Percentiles rank a stretch among this genome's conserved stretches.
Conservation (phyloP, 2,888 invertebrate genomes). For the Rhopalosiphum nymphaeae region DNA sequence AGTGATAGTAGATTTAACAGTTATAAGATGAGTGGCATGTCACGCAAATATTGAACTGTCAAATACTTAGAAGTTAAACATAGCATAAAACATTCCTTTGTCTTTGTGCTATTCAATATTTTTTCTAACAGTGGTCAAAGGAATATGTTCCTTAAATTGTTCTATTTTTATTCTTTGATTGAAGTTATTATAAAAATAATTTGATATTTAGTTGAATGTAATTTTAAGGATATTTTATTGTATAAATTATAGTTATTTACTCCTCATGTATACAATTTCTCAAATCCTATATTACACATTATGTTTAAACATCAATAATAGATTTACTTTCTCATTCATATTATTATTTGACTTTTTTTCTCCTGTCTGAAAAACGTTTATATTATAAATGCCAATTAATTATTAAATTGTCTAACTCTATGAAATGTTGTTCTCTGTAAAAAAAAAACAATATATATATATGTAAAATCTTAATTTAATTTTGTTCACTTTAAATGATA, state of each 20-base stretch:
- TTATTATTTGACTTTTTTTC: background rate
- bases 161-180: background rate
- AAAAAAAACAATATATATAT: background rate
- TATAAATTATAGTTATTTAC: background rate
- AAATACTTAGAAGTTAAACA: background rate
- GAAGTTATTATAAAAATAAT: background rate
- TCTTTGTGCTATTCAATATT: background rate
- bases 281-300: background rate
- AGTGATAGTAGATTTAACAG: conserved; percentile 60
- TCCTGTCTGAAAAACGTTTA: background rate
- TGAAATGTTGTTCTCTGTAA: background rate
- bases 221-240: background rate
- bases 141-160: background rate
- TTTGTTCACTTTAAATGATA: background rate
- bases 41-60: conserved; percentile 45
- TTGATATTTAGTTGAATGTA: background rate
- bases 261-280: background rate
- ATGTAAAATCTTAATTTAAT: background rate
- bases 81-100: conserved; percentile 47
- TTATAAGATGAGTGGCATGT: conserved; percentile 59
- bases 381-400: background rate
- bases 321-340: background rate
- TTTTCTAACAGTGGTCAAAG: background rate
- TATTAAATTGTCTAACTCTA: background rate
- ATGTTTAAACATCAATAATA: background rate